Evolutionary conservation across 2,113 vertebrate genomes (phyloP).

Genomic region (Pluvialis apricaria): DNA sequence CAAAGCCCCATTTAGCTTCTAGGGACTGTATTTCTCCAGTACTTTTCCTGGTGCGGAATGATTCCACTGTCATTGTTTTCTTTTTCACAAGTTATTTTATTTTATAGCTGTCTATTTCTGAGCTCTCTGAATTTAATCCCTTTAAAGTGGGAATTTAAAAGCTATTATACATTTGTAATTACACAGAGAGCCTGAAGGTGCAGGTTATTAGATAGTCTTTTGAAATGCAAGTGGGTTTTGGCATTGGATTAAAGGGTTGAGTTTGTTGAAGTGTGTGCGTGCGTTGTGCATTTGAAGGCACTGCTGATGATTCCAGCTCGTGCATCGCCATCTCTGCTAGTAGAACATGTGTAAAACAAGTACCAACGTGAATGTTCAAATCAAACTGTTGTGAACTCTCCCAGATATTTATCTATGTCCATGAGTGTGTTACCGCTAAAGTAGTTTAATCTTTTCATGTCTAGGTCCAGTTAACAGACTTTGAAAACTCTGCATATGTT

Average conservation of each 20-base stretch:
- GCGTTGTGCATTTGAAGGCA: neutral
- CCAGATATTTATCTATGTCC: neutral
- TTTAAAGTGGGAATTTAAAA: neutral
- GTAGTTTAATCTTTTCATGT: neutral
- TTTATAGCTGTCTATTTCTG: neutral
- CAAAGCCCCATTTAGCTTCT: slow-evolving; percentile 5
- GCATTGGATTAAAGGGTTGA: neutral
- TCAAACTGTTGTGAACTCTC: neutral
- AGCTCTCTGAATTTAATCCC: neutral
- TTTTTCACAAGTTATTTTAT: neutral
- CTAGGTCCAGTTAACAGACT: slow-evolving; percentile 96
- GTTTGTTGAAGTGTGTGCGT: neutral
- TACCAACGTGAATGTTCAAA: rapidly evolving
- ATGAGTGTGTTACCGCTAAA: neutral
- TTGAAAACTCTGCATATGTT: slow-evolving; percentile 97
- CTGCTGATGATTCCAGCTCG: neutral
- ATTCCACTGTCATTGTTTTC: neutral
- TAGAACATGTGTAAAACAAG: neutral
- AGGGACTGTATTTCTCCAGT: neutral
- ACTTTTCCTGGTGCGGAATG: neutral
- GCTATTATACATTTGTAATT: neutral
- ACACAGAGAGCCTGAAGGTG: neutral
- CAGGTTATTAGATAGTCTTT: neutral
- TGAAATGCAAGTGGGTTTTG: neutral
- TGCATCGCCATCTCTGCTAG: neutral